Evolutionary conservation across 2,888 invertebrate species (phyloP).

Genomic region (Agonopterix alstromeriana): DNA sequence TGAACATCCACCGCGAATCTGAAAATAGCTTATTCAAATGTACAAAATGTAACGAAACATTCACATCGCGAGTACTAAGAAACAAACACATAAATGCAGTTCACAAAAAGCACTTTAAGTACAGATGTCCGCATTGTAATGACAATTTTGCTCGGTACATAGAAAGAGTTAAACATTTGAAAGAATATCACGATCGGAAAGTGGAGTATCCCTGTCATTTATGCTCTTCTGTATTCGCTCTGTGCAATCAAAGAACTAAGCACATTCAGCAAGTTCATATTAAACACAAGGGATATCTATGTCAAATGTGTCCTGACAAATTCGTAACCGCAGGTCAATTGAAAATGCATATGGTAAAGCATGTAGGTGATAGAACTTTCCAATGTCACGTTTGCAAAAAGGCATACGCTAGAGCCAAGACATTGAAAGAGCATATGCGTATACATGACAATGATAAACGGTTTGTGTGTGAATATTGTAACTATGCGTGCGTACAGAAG

Average conservation of each 20-base stretch:
- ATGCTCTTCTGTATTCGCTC: conserved; percentile 49
- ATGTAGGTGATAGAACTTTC: conserved; percentile 41
- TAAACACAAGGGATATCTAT: conserved; percentile 41
- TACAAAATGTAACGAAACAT: conserved; percentile 41
- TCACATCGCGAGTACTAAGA: conserved; percentile 31
- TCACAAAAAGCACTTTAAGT: conserved; percentile 37
- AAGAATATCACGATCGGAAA: conserved; percentile 38
- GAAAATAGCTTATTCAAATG: conserved; percentile 33
- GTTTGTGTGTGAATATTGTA: conserved; percentile 61
- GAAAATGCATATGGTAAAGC: conserved; percentile 50
- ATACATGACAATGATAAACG: conserved; percentile 60
- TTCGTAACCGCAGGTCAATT: conserved; percentile 46
- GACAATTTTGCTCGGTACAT: conserved; percentile 50
- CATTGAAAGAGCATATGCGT: conserved; percentile 53
- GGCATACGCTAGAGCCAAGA: conserved; percentile 44
- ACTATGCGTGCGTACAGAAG: conserved; percentile 57
- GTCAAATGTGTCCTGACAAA: conserved; percentile 40
- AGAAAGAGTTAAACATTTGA: conserved; percentile 40
- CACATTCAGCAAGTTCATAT: conserved; percentile 56
- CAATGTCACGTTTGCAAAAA: conserved; percentile 67
- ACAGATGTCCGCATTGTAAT: conserved; percentile 46
- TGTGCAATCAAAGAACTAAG: conserved; percentile 50
- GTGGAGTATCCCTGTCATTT: conserved; percentile 54
- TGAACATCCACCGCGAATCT: conserved; percentile 35
- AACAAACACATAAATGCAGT: conserved; percentile 37